A percentile compares a stretch with the other conserved stretches of the same genome.
phyloP scores from a whole-genome alignment of 2,113 vertebrate species.

The Psittacula cyanocephala region DNA sequence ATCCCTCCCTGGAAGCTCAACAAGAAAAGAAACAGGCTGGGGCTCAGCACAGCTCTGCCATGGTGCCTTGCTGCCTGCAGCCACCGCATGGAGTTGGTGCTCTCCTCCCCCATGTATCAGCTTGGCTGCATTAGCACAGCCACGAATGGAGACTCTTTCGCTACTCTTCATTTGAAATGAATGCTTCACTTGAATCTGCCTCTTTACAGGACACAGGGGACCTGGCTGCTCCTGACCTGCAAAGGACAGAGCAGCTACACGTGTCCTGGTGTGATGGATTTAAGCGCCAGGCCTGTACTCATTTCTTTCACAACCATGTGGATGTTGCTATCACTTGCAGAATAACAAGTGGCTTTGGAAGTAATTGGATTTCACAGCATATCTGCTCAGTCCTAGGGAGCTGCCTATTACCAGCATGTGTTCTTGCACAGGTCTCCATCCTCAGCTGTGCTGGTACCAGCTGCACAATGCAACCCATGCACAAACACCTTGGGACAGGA shows the following conservation, averaged over 20 bases:
- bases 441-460: accelerated
- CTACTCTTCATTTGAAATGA: not conserved
- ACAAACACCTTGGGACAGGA: not conserved
- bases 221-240: not conserved
- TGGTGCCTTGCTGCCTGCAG: not conserved
- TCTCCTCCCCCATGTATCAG: not conserved
- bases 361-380: not conserved
- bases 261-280: not conserved
- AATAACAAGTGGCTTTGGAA: not conserved
- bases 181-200: not conserved
- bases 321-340: not conserved
- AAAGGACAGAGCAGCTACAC: not conserved
- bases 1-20: not conserved
- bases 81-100: not conserved
- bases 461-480: too few species aligned
- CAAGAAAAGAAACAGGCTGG: not conserved
- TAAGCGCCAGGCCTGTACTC: not conserved
- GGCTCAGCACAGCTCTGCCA: not conserved
- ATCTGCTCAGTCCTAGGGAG: not conserved
- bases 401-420: accelerated
- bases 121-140: not conserved
- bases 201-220: not conserved
- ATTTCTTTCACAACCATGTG: not conserved
- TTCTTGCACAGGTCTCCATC: not conserved
- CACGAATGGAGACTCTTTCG: accelerated